Base-by-base conservation (phyloP, 2,113 vertebrate species). In the Eidolon helvum region DNA sequence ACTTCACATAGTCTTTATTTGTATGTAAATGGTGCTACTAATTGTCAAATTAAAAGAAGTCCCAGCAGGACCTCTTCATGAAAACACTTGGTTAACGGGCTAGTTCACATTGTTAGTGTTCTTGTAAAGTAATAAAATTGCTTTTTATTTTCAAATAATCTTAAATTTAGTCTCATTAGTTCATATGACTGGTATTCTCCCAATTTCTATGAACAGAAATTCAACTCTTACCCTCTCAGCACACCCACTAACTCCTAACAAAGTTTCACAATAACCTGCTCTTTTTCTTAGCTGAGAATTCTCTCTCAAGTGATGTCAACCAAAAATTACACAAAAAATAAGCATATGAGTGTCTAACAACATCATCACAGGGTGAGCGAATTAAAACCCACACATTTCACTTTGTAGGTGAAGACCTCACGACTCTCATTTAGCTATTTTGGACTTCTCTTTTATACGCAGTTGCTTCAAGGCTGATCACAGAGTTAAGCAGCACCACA, bases 131-230 rank as follows among this genome's bases (percentile, higher is more conserved):
- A 55, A 90, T 92, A 65, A 68, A 90, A 86, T 35, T 68, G 84
- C 90, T 83, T 97, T 78, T 94, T 80, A 90, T 94, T 95, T 97
- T 96, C 83, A 80, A 95, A 97, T 90, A 86, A 85, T 95, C 96
- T 95, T 91, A 88, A 97, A 96, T 95, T 96, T 38, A 75, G 68
- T 57, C 89, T 95, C 61, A 87, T 91, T n/a, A 57, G 35, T 75
- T 45, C 57, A 1, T 75, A 63, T 57, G 72, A 63, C 50, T 74
- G 65, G 38, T 66, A 87, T 43, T n/a, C 30, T 40, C 63, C 85
- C 72, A 96, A 83, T 19, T 48, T 95, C 82, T 82, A 14, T 45
- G 50, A 92, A 63, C n/a, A 80, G 57, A 91, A 61, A 82, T 38
- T 85, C 82, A 83, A 88, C 19, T 59, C 55, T 78, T 48, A 48